phyloP scores from a whole-genome alignment of 2,888 invertebrate species.

The Machimus atricapillus region DNA sequence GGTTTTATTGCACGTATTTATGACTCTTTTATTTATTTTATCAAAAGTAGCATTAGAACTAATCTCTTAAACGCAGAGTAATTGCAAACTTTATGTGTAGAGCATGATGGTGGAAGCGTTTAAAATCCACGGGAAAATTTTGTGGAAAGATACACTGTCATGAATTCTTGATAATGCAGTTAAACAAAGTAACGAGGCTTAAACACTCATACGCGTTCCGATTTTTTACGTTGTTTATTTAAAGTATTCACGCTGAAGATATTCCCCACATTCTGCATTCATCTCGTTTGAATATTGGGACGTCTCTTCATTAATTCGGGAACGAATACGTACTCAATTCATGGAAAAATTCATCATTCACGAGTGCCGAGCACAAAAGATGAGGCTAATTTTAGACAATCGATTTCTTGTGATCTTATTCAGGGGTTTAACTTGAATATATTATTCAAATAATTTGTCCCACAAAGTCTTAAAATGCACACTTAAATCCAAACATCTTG shows the following conservation, averaged over 20 bases:
- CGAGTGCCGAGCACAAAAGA: not conserved
- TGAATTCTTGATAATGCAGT: not conserved
- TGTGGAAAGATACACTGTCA: constrained; percentile 2
- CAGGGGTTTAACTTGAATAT: not conserved
- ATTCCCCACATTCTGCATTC: not conserved
- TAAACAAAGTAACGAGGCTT: not conserved
- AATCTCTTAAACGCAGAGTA: not conserved
- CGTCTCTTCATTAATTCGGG: not conserved
- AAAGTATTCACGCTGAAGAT: not conserved
- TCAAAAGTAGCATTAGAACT: not conserved
- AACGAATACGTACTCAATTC: not conserved
- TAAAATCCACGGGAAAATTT: not conserved
- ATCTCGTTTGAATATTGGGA: not conserved
- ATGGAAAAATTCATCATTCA: not conserved
- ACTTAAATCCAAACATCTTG: not conserved
- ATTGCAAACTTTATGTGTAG: constrained; percentile 2
- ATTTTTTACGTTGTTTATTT: not conserved
- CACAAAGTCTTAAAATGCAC: not conserved
- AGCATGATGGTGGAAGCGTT: not conserved
- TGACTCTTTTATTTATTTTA: constrained; percentile 8
- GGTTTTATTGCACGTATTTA: constrained; percentile 58
- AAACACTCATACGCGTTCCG: not conserved
- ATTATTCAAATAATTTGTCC: not conserved
- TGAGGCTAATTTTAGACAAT: not conserved
- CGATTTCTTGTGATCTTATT: not conserved